These are phyloP conservation scores for Melanotaenia maccullochi DNA, from an alignment of 2,797 vertebrate species.

Conservation along the genomic window DNA sequence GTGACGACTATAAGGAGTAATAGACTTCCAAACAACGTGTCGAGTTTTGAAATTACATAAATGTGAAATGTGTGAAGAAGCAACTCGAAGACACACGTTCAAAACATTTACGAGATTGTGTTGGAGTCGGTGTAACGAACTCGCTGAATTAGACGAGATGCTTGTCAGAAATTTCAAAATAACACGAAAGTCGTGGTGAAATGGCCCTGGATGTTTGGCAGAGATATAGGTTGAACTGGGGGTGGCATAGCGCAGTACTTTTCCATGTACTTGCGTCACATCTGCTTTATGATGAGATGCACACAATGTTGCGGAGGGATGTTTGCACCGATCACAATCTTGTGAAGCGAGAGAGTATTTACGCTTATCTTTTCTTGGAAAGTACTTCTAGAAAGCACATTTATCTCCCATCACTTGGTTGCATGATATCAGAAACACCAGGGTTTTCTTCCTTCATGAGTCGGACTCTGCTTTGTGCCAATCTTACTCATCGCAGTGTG, in stretches of 20 bases:
- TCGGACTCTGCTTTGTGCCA: slow-evolving; percentile 16
- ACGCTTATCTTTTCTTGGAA: not conserved
- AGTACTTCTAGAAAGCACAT: not conserved
- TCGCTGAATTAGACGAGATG: not conserved
- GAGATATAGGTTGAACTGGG: not conserved
- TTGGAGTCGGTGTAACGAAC: not conserved
- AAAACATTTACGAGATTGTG: too few species aligned
- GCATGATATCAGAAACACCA: not conserved
- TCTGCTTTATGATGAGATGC: not conserved
- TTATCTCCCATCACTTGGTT: not conserved
- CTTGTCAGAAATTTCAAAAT: not conserved
- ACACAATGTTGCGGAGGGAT: not conserved
- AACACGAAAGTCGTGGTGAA: not conserved
- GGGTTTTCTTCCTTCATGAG: not conserved
- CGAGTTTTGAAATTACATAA: slow-evolving; percentile 68
- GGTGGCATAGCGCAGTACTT: not conserved
- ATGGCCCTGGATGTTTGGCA: not conserved
- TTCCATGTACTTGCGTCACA: slow-evolving; percentile 26
- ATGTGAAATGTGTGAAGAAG: slow-evolving; percentile 14
- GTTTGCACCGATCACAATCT: not conserved
- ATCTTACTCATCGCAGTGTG: not conserved
- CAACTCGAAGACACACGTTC: not conserved
- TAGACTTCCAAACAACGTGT: slow-evolving; percentile 10
- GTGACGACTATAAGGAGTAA: slow-evolving; percentile 17
- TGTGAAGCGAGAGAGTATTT: not conserved